Evolutionary conservation across 2,888 invertebrate species (phyloP), one percentile per base, ranked within the genome.

Genomic region (Teinopalpus imperialis): DNA sequence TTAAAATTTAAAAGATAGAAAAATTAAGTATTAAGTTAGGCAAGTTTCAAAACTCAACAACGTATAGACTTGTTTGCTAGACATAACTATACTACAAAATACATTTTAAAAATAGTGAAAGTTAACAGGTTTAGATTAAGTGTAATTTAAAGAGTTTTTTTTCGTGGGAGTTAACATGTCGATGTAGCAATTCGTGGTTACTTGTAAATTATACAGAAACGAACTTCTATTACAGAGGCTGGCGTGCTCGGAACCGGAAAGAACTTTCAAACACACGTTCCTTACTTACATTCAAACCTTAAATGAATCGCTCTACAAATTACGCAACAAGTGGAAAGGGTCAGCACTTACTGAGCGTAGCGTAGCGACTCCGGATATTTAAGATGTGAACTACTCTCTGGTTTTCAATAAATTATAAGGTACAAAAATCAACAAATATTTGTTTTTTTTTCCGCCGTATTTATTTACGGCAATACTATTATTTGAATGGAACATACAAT

Each of bases 151-250:
- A 29, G 14, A 20, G 39, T 18, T 12, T 39, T 10, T 2, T 29
- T 39, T 29, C n/a, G 3, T 29, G 20, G 18, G 18, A 12, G 29
- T 9, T 20, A 29, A 39, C 24, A 32, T 32, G 32, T 24, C 32
- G 12, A 24, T 43, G 35, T 29, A 29, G 21, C 35, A 36, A 29
- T 43, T 29, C 21, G 35, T 30, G 21, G 35, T 10, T 35, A 24
- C 35, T 36, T 36, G 30, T 35, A 31, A 34, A 35, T 45, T 35
- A 43, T 43, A 66, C 65, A 63, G 63, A 61, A 60, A 60, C 60
- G 57, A 56, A 52, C 49, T 56, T 63, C 64, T 66, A 69, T 72
- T 69, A 65, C 67, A 64, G 66, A 53, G 48, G 53, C 56, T 61
- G 65, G 66, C 61, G 59, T 63, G 57, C 59, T 59, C 43, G 49